Conservation (phyloP, 1,140 invertebrate genomes). For the Trinorchestia longiramus region DNA sequence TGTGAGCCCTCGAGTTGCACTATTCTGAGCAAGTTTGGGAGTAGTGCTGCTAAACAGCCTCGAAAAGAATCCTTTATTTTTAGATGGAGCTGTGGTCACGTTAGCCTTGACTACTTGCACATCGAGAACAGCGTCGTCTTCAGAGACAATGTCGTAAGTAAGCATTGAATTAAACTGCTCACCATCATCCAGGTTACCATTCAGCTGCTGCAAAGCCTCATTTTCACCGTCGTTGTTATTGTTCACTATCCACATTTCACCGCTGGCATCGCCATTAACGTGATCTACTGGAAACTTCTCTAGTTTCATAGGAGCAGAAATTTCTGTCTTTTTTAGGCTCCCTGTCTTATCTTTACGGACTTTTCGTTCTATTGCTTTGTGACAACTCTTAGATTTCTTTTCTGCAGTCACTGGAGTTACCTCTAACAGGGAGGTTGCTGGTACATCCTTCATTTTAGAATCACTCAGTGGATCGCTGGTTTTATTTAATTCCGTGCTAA, state of each 20-base stretch:
- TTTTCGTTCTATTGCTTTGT: not conserved
- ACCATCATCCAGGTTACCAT: not conserved
- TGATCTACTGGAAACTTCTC: not conserved
- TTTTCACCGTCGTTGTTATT: conserved; percentile 16
- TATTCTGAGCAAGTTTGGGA: not conserved
- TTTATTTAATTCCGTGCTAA: not conserved
- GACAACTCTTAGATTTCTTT: not conserved
- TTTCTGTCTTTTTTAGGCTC: not conserved
- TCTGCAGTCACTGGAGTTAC: not conserved
- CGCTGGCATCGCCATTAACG: not conserved
- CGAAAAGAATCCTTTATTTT: conserved; percentile 23
- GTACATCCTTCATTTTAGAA: not conserved
- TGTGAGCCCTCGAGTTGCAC: not conserved
- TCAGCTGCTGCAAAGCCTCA: not conserved
- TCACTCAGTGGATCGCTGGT: not conserved
- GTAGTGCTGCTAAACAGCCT: conserved; percentile 23
- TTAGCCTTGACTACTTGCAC: not conserved
- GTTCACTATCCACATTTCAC: not conserved
- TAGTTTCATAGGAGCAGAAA: not conserved
- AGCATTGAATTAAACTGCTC: conserved; percentile 25
- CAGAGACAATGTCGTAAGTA: conserved; percentile 4
- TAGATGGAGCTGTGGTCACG: not conserved
- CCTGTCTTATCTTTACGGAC: not conserved
- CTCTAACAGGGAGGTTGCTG: not conserved
- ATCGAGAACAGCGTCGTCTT: not conserved